These are phyloP conservation scores for Anniella stebbinsi DNA, from an alignment of 2,797 vertebrate genomes.

Conservation along the genomic window DNA sequence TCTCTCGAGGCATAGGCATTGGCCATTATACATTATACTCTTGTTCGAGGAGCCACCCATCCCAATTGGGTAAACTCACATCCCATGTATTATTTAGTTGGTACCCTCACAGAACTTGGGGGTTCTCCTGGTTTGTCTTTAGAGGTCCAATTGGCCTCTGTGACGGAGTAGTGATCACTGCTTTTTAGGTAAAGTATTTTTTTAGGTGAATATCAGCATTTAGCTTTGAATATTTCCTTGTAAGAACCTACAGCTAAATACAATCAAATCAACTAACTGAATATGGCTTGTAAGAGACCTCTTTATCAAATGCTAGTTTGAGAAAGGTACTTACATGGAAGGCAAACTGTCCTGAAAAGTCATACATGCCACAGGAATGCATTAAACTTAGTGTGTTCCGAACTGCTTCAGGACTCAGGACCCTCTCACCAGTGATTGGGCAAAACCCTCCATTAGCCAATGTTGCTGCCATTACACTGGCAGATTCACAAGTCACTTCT, in stretches of 20 bases:
- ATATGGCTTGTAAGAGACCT: rapidly evolving
- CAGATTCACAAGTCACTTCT: constrained; percentile 96
- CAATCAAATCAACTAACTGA: not conserved
- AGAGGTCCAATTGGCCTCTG: not conserved
- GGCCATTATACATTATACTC: not conserved
- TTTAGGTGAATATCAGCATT: not conserved
- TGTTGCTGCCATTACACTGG: constrained; percentile 97
- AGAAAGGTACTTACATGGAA: constrained; percentile 89
- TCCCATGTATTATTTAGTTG: not conserved
- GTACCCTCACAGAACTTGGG: not conserved
- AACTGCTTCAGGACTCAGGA: constrained; percentile 94
- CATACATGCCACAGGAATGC: constrained; percentile 99
- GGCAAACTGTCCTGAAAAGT: constrained; percentile 98
- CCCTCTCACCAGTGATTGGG: constrained; percentile 96
- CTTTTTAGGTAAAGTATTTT: too few relatives aligned
- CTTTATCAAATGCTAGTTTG: not conserved
- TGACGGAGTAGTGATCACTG: not conserved
- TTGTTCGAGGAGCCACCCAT: not conserved
- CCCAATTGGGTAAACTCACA: not conserved
- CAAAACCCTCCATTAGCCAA: constrained; percentile 98
- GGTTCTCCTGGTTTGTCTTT: not conserved
- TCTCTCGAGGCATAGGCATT: not conserved
- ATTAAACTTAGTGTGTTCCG: constrained; percentile 96
- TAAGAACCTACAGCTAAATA: too few relatives aligned
- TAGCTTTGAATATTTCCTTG: not conserved